A percentile compares a stretch with the other conserved stretches of the same genome.
These are phyloP conservation scores for Malurus elegans DNA, from an alignment of 2,113 vertebrate species.

Conservation along the genomic window DNA sequence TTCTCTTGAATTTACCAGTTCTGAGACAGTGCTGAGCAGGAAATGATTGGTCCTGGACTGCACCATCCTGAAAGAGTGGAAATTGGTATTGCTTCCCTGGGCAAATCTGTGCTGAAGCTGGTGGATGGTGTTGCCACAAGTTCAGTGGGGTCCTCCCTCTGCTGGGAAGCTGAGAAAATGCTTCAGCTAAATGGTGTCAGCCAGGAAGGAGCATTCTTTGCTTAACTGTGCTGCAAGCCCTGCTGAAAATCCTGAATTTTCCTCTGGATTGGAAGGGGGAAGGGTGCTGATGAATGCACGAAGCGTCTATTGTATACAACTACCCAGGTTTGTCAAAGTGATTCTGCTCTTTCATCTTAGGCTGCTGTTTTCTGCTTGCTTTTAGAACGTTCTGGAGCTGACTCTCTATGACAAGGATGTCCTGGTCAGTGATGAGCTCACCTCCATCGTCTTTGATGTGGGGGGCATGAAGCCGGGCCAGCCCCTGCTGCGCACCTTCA, in stretches of 20 bases:
- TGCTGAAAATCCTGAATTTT: background rate
- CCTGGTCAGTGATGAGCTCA: slow-evolving; percentile 62
- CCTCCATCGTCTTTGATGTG: slow-evolving; percentile 65
- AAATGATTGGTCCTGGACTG: background rate
- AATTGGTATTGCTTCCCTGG: background rate
- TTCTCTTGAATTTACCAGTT: background rate
- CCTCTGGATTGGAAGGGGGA: background rate
- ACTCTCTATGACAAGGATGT: slow-evolving; percentile 74
- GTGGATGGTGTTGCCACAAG: background rate
- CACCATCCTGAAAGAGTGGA: background rate
- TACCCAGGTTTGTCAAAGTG: background rate
- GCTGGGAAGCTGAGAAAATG: background rate
- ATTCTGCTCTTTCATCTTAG: background rate
- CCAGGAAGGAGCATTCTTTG: background rate
- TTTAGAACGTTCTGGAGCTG: slow-evolving; percentile 75
- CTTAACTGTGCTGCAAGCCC: background rate
- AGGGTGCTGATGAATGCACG: background rate
- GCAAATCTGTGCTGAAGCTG: background rate
- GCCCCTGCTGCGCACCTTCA: slow-evolving; percentile 58
- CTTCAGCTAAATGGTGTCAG: background rate
- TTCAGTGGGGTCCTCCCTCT: background rate
- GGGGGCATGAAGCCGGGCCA: slow-evolving; percentile 55
- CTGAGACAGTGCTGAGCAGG: background rate
- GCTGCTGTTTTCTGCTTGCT: background rate
- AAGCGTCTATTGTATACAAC: background rate